Evolutionary conservation across 2,113 vertebrate species (phyloP).

Genomic region (Anguilla rostrata): DNA sequence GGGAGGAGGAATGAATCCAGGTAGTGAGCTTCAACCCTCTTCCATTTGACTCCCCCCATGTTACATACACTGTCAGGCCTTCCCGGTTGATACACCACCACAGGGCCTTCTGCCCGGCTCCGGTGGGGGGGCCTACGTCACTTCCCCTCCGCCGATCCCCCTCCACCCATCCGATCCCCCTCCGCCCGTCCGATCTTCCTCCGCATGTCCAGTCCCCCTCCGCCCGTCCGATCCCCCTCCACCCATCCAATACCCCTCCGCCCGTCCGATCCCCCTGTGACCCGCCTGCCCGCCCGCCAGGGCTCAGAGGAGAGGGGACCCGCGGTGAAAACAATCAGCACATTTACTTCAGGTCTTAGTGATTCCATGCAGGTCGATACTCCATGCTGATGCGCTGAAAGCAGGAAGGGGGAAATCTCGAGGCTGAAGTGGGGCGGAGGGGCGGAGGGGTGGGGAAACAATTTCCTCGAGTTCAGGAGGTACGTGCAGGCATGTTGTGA

Average conservation of each 20-base stretch:
- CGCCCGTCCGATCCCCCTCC: constrained; percentile 58
- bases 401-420: constrained; percentile 74
- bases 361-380: constrained; percentile 81
- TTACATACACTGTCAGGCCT: constrained; percentile 50
- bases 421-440: constrained; percentile 35
- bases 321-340: constrained; percentile 89
- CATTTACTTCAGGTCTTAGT: constrained; percentile 86
- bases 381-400: constrained; percentile 82
- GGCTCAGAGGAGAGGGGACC: constrained; percentile 69
- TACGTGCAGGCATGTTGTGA: not conserved
- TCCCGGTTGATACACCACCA: constrained; percentile 35
- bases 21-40: constrained; percentile 66
- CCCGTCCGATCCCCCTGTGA: constrained; percentile 52
- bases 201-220: constrained; percentile 55
- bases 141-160: not conserved
- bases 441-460: constrained; percentile 50
- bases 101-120: constrained; percentile 62
- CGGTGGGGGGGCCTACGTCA: constrained; percentile 74
- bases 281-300: constrained; percentile 58
- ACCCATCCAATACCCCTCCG: not conserved
- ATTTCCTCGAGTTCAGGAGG: constrained; percentile 35
- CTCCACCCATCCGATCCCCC: constrained; percentile 45
- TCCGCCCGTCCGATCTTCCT: too few relatives aligned
- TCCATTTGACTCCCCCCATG: constrained; percentile 73
- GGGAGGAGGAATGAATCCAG: constrained; percentile 66